A percentile compares a stretch with the other conserved stretches of the same genome.
Conservation (phyloP, 1,140 invertebrate species). For the Pentalonia nigronervosa region DNA sequence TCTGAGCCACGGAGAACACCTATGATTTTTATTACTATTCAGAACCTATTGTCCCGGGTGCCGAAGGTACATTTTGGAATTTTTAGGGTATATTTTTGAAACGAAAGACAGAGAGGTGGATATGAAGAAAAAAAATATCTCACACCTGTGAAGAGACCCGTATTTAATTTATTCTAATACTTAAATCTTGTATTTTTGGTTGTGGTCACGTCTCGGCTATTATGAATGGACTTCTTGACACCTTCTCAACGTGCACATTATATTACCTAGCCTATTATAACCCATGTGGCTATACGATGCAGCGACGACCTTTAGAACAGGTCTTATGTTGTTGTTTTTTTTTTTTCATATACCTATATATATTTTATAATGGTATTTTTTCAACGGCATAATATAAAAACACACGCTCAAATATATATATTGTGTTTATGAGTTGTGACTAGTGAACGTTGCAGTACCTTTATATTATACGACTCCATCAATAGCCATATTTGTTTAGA, state of each 20-base stretch:
- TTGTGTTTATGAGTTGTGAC: background rate
- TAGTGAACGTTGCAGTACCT: background rate
- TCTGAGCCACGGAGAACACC: slow-evolving; percentile 33
- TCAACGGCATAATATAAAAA: slow-evolving; percentile 47
- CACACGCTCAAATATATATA: background rate
- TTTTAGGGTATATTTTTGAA: slow-evolving; percentile 44
- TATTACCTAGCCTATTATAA: slow-evolving; percentile 41
- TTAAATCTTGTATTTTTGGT: slow-evolving; percentile 55
- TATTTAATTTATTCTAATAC: slow-evolving; percentile 54
- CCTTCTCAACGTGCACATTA: slow-evolving; percentile 42
- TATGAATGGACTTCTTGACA: slow-evolving; percentile 58
- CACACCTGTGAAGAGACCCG: slow-evolving; percentile 56
- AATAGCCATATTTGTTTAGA: slow-evolving; percentile 44
- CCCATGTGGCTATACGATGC: slow-evolving; percentile 13
- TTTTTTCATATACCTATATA: background rate
- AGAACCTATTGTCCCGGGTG: slow-evolving; percentile 26
- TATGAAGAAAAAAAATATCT: slow-evolving; percentile 20
- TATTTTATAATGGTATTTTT: slow-evolving; percentile 33
- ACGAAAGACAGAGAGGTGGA: background rate
- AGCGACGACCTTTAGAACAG: slow-evolving; percentile 44
- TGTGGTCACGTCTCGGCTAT: slow-evolving; percentile 52
- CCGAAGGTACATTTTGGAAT: slow-evolving; percentile 39
- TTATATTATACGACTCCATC: slow-evolving; percentile 13
- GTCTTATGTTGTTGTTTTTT: slow-evolving; percentile 45
- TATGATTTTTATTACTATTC: slow-evolving; percentile 49